Conservation (phyloP, 1,140 invertebrate species). For the Rhopalosiphum padi region DNA sequence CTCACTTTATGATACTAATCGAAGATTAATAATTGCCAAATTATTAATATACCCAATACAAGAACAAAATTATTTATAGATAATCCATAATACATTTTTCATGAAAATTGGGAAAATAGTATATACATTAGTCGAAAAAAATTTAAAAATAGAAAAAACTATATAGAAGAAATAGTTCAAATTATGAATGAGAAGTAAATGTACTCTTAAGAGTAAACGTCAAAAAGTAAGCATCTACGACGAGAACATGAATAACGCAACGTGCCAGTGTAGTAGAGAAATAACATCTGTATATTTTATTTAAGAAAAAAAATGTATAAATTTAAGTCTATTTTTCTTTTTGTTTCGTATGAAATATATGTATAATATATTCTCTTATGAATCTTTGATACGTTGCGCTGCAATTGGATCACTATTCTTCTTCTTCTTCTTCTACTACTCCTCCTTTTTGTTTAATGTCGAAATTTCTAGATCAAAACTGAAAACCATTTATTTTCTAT, state of each 20-base stretch:
- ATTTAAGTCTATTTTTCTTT: constrained; percentile 17
- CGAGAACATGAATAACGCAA: not conserved
- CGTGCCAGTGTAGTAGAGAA: not conserved
- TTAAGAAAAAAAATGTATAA: not conserved
- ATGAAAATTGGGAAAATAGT: not conserved
- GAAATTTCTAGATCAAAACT: not conserved
- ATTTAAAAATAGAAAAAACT: not conserved
- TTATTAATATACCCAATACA: not conserved
- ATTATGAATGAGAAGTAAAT: not conserved
- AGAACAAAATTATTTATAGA: not conserved
- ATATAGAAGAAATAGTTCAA: not conserved
- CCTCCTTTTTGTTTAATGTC: not conserved
- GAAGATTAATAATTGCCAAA: not conserved
- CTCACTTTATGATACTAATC: too few relatives aligned
- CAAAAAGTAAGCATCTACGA: not conserved
- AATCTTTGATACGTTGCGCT: not conserved
- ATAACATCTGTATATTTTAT: not conserved
- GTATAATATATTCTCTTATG: not conserved
- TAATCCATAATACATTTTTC: not conserved
- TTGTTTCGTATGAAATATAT: not conserved
- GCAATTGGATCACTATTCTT: not conserved
- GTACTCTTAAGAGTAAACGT: not conserved
- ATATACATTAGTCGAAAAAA: not conserved
- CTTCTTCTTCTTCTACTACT: not conserved
- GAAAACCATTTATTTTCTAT: not conserved